A percentile compares a stretch with the other conserved stretches of the same genome.
Evolutionary conservation across 2,113 vertebrate genomes (phyloP).

Genomic region (Tyto alba): DNA sequence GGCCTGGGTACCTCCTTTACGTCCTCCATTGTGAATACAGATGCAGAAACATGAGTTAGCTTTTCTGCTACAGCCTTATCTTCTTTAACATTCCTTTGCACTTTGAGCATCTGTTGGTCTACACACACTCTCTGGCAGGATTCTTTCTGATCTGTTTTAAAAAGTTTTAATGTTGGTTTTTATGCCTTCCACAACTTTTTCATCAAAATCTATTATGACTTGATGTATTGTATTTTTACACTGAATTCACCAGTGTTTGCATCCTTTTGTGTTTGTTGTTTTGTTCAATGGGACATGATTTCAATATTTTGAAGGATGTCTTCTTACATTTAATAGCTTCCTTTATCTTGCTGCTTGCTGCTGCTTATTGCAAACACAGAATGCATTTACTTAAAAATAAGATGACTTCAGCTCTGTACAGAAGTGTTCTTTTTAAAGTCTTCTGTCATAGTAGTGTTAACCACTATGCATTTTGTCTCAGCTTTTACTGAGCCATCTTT

Average conservation of each 20-base stretch:
- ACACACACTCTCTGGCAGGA: not conserved
- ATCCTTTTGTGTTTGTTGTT: not conserved
- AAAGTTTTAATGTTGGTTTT: not conserved
- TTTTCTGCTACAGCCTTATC: not conserved
- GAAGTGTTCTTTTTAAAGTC: not conserved
- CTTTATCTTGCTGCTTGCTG: not conserved
- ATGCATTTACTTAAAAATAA: not conserved
- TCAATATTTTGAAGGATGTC: not conserved
- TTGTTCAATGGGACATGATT: not conserved
- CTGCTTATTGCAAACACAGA: not conserved
- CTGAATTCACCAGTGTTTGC: not conserved
- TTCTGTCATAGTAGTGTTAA: not conserved
- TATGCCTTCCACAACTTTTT: not conserved
- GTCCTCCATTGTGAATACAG: not conserved
- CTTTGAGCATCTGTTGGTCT: not conserved
- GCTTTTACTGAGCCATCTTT: not conserved
- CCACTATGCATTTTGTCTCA: not conserved
- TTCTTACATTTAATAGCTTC: not conserved
- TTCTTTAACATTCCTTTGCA: not conserved
- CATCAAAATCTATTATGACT: not conserved
- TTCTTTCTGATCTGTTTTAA: not conserved
- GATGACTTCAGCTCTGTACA: not conserved
- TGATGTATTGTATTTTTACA: not conserved
- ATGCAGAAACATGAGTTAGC: not conserved
- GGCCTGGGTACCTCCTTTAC: not conserved